These are phyloP conservation scores for Drosophila lacteicornis DNA, from an alignment of 1,140 invertebrate genomes.

Conservation along the genomic window DNA sequence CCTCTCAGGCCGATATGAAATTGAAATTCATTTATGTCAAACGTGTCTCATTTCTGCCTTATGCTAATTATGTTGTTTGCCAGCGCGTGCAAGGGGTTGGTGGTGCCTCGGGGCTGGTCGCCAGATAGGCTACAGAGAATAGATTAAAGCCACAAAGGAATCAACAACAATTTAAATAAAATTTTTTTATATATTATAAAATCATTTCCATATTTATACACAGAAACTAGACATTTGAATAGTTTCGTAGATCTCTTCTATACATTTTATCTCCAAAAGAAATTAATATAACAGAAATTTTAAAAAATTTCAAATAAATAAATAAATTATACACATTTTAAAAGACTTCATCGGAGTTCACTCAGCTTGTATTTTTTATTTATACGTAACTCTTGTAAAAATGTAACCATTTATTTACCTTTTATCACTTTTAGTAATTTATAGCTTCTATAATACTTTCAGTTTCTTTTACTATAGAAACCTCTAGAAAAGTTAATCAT, in stretches of 20 bases:
- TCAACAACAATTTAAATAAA: constrained; percentile 11
- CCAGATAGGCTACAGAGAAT: constrained; percentile 20
- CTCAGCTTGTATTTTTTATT: too few relatives aligned
- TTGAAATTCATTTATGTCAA: constrained; percentile 72
- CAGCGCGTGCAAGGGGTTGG: constrained; percentile 20
- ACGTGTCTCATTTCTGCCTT: constrained; percentile 68
- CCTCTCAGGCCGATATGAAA: constrained; percentile 54
- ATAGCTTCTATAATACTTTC: too few relatives aligned
- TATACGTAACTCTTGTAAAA: too few relatives aligned
- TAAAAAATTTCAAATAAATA: too few relatives aligned
- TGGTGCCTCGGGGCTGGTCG: constrained; percentile 11
- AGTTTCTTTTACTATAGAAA: too few relatives aligned
- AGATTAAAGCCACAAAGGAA: constrained; percentile 17
- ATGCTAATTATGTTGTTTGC: constrained; percentile 69
- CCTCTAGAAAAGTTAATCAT: too few relatives aligned
- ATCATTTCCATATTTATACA: constrained; percentile 24
- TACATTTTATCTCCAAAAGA: too few relatives aligned
- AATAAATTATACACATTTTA: too few relatives aligned
- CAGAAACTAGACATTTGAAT: not conserved
- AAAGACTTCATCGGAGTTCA: too few relatives aligned
- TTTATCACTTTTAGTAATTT: too few relatives aligned
- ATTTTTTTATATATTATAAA: constrained; percentile 6
- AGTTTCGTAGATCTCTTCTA: not conserved
- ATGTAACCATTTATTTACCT: too few relatives aligned
- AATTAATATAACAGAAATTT: too few relatives aligned